phyloP scores from a whole-genome alignment of 2,888 invertebrate species.

The Choristoneura rosaceana region DNA sequence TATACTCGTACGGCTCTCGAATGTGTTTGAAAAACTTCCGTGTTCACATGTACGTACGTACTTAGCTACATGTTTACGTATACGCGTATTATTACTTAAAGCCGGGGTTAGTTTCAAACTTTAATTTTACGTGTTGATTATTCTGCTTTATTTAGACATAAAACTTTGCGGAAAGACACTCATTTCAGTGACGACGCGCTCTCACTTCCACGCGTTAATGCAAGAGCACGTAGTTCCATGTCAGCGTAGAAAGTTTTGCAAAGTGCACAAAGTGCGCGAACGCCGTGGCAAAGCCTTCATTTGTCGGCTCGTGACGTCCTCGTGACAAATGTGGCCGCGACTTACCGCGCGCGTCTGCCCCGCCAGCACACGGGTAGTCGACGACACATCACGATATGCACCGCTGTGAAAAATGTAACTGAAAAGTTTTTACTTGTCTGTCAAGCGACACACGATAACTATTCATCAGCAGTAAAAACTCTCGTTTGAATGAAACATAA shows the following conservation, averaged over 20 bases:
- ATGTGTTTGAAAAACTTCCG: constrained; percentile 46
- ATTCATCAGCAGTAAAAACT: constrained; percentile 35
- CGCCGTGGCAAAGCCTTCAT: constrained; percentile 83
- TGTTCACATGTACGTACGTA: constrained; percentile 43
- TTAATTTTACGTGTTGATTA: constrained; percentile 75
- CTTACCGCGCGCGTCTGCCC: constrained; percentile 63
- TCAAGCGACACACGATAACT: constrained; percentile 46
- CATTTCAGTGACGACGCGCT: constrained; percentile 70
- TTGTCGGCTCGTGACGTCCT: constrained; percentile 84
- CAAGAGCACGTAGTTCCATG: constrained; percentile 82
- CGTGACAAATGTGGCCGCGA: constrained; percentile 83
- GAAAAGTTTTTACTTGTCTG: constrained; percentile 58
- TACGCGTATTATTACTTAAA: constrained; percentile 44
- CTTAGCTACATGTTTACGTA: constrained; percentile 4
- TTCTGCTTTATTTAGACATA: constrained; percentile 75
- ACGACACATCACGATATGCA: constrained; percentile 71
- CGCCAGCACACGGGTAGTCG: constrained; percentile 42
- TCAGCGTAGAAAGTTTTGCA: constrained; percentile 81
- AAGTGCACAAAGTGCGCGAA: constrained; percentile 83
- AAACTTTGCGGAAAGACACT: constrained; percentile 79
- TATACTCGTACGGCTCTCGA: constrained; percentile 7
- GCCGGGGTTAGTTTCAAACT: constrained; percentile 44
- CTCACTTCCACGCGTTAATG: constrained; percentile 78
- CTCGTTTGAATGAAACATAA: constrained; percentile 37
- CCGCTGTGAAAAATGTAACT: constrained; percentile 71